Conservation (phyloP, 1,140 invertebrate genomes). For the Drosophila saltans region DNA sequence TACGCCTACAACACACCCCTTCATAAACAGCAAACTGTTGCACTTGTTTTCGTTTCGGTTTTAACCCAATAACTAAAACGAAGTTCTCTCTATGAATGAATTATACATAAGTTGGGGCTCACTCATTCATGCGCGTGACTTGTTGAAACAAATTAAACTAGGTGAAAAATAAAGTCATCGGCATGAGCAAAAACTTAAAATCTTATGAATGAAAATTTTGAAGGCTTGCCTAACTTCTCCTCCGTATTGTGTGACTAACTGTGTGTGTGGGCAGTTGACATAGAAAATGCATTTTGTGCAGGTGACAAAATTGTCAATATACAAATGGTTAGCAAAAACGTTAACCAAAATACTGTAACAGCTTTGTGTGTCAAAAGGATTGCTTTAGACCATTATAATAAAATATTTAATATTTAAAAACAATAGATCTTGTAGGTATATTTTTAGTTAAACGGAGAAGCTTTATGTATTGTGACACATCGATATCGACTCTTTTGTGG, state of each 20-base stretch:
- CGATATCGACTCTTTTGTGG: neutral
- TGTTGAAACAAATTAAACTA: conserved; percentile 40
- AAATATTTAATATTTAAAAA: too few relatives aligned
- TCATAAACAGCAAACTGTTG: neutral
- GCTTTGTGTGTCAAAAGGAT: too few relatives aligned
- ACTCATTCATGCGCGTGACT: conserved; percentile 45
- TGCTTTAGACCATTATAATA: too few relatives aligned
- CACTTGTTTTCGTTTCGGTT: conserved; percentile 25
- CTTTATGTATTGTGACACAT: neutral
- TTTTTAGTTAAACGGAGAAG: too few relatives aligned
- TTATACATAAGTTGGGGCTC: neutral
- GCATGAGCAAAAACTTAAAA: conserved; percentile 28
- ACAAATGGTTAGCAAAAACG: neutral
- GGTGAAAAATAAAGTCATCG: neutral
- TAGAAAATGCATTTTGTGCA: conserved; percentile 32
- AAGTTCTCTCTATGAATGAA: conserved; percentile 52
- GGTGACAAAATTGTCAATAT: conserved; percentile 34
- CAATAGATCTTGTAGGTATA: too few relatives aligned
- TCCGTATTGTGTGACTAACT: conserved; percentile 10
- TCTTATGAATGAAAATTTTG: conserved; percentile 56
- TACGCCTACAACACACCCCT: conserved; percentile 10
- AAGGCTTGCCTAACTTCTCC: conserved; percentile 3
- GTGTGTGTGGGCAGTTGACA: conserved; percentile 47
- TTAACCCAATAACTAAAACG: conserved; percentile 22
- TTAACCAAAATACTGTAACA: too few relatives aligned